These are phyloP conservation scores for Acanthosepion pharaonis DNA, from an alignment of 2,888 invertebrate genomes.

Conservation along the genomic window DNA sequence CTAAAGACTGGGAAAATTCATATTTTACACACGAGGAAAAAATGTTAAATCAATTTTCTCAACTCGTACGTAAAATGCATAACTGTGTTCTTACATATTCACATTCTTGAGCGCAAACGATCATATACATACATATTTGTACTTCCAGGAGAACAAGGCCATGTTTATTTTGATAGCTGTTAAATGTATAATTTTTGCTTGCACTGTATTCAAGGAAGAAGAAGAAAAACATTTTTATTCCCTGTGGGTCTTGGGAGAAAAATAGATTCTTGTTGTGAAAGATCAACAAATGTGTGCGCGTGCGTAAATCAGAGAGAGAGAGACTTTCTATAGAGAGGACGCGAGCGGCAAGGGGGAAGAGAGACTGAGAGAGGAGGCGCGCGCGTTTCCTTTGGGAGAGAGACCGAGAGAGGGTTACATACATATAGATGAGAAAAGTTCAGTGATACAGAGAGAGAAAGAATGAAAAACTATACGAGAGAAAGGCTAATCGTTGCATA, in stretches of 20 bases:
- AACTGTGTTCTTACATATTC: neutral
- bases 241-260: too few species aligned
- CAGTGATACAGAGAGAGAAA: neutral
- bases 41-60: neutral
- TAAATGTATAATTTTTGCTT: too few species aligned
- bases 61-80: neutral
- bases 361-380: too few species aligned
- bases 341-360: neutral
- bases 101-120: neutral
- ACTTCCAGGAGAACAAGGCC: neutral
- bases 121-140: neutral
- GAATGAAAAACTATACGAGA: neutral
- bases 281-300: too few species aligned
- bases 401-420: neutral
- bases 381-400: too few species aligned
- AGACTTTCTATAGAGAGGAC: too few species aligned
- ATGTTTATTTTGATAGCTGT: slow-evolving; percentile 14
- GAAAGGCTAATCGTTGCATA: too few species aligned
- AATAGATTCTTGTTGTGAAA: too few species aligned
- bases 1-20: too few species aligned
- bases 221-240: too few species aligned
- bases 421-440: neutral
- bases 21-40: too few species aligned
- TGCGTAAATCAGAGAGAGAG: neutral
- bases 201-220: too few species aligned